Base-by-base conservation (phyloP, 2,113 vertebrate species). In the Psettodes erumei region DNA sequence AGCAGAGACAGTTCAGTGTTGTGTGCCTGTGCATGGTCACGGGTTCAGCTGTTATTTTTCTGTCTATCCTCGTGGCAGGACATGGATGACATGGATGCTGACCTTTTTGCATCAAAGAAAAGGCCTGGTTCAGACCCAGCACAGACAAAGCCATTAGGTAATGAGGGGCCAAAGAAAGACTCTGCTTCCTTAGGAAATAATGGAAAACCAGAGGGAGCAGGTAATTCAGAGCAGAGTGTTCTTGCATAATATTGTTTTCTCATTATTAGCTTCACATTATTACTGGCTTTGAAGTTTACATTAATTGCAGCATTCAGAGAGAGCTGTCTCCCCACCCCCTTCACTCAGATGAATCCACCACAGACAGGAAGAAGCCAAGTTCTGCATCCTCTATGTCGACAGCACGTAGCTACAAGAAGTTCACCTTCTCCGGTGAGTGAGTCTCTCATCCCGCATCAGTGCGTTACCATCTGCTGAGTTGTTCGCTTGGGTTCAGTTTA, bases 51-150 rank as follows among this genome's bases (percentile, higher is more conserved):
- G 1, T 10, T 32, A 15, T 54, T 53, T 72, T 30, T 27, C 35
- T 50, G 10, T 61, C 11, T 16, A 0, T 60, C 13, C 3, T 61
- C 54, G 19, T 28, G 23, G 37, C 84, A 97, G 96, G 92, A 95
- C 55, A 92, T 96, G 35, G 96, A 97, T 0, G 94, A 95, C 30
- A 91, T 96, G 95, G 96, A 96, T 3, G 94, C 93, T 5, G 94
- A 96, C 19, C 88, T 97, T 47, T 92, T 97, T 64, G 81, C 91
- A 45, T 84, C 90, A 32, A 91, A 87, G 32, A 93, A 87, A 77
- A 96, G 94, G 73, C 76, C 89, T 8, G 82, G 67, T 27, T 90
- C 82, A 3, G 79, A 90, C 21, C 89, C 90, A 1, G 67, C 68
- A 56, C 92, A 89, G 83, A 90, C 70, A 47, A 95, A 93, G 71